phyloP scores from a whole-genome alignment of 2,888 invertebrate species.

The Eristalis pertinax region DNA sequence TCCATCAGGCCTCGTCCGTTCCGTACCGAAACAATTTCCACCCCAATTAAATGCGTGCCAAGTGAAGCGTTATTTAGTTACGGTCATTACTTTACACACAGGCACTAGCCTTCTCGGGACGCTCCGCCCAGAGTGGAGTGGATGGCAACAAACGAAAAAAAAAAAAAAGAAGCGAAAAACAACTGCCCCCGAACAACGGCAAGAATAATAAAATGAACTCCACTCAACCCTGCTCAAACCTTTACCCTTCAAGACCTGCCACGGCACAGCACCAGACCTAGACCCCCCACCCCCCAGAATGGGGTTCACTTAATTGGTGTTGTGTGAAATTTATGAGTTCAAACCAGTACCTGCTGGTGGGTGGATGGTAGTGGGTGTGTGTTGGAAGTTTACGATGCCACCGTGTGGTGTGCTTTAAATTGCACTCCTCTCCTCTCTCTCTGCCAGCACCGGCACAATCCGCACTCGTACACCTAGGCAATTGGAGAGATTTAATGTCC shows the following conservation, averaged over 20 bases:
- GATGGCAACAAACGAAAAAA: background rate
- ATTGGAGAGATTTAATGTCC: conserved; percentile 55
- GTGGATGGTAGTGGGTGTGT: background rate
- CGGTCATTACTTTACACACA: conserved; percentile 64
- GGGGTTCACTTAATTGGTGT: conserved; percentile 70
- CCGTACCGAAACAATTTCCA: conserved; percentile 55
- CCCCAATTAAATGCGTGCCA: conserved; percentile 69
- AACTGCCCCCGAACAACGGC: conserved; percentile 17
- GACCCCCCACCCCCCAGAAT: background rate
- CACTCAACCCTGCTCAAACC: conserved; percentile 32
- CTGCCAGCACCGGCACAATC: background rate
- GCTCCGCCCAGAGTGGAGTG: background rate
- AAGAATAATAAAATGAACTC: conserved; percentile 62
- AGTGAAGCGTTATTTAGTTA: conserved; percentile 69
- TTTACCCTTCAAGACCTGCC: background rate
- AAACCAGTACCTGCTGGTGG: conserved; percentile 15
- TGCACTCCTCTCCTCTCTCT: background rate
- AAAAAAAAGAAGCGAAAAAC: background rate
- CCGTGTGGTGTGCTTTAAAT: conserved; percentile 49
- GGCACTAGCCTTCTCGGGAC: background rate
- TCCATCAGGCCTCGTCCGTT: conserved; percentile 41
- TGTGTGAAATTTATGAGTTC: conserved; percentile 68
- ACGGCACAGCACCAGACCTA: conserved; percentile 3
- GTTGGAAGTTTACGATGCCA: conserved; percentile 57
- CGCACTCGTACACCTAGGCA: conserved; percentile 20